Evolutionary conservation across 2,113 vertebrate species (phyloP), one percentile per base, ranked within the genome.

Genomic region (Carassius auratus): DNA sequence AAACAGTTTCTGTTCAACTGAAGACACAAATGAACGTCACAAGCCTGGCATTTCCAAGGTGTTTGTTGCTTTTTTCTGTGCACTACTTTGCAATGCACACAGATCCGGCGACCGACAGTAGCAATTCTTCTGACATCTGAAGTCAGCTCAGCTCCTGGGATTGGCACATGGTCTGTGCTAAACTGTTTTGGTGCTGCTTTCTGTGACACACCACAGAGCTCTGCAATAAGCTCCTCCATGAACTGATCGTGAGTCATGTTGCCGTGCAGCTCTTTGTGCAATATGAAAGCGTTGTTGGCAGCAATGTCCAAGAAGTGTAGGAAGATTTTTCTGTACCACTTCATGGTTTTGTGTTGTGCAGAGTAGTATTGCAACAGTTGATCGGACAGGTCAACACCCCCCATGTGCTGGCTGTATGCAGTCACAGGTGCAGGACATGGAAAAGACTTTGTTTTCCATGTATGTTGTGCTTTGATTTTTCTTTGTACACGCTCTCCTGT

Each of bases 251-350:
- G n/a, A 3, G 30, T 45, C 78, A 81, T 26, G 36, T 38, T 79
- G 38, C 78, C 38, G 3, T 0, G 10, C 13, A 76, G 68, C 45
- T 84, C 76, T 17, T 76, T 87, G 69, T 87, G 82, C 13, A 87
- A 10, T 48, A 80, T 59, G 55, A 79, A 87, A 21, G 82, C 68
- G 0, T 87, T 87, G 17, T 33, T 81, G 12, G 86, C 69, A 14
- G 80, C 83, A 38, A 86, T 84, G 50, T 87, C 86, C 55, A 89
- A 57, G 59, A 87, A 89, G 48, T 87, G 83, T 10, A 87, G 52
- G 71, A 87, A 89, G 7, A 86, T 33, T 23, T 76, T 85, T 19
- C 38, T 57, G 52, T 89, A 86, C 84, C 88, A 86, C n/a, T 74
- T 74, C 75, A 33, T 74, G 6, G 69, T 57, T 50, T 86, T 86